phyloP scores from a whole-genome alignment of 2,113 vertebrate genomes.

The Penelope pileata region DNA sequence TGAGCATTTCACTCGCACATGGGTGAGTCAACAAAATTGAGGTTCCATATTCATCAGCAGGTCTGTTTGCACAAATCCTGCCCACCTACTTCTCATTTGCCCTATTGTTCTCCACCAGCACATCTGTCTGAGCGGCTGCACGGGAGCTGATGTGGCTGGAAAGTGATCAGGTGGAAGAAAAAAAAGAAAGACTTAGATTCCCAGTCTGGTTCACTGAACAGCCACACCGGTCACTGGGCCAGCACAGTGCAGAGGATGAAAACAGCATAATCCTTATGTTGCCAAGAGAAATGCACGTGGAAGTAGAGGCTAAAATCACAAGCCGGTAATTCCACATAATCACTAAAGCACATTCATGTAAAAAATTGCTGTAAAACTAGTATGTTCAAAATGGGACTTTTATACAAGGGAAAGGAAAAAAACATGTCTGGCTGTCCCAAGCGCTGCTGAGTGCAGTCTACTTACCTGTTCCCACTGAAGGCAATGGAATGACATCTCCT shows the following conservation, averaged over 20 bases:
- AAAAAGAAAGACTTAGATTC: neutral
- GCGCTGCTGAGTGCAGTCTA: neutral
- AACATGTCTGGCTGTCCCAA: neutral
- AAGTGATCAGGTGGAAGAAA: neutral
- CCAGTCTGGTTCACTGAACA: neutral
- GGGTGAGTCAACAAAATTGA: neutral
- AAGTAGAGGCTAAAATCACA: neutral
- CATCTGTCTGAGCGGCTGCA: neutral
- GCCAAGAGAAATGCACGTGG: neutral
- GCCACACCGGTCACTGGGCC: neutral
- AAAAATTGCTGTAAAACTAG: neutral
- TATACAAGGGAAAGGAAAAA: neutral
- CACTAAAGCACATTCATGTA: neutral
- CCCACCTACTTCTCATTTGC: neutral
- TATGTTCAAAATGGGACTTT: neutral
- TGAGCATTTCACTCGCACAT: neutral
- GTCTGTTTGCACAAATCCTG: neutral
- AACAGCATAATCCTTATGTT: neutral
- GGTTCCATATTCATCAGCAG: neutral
- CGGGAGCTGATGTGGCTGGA: neutral
- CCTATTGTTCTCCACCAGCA: neutral
- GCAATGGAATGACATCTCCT: neutral
- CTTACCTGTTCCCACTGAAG: neutral
- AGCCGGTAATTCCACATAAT: neutral
- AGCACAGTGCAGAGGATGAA: neutral